Percentiles rank a stretch among this genome's conserved stretches.
Evolutionary conservation across 2,888 invertebrate species (phyloP).

Genomic region (Norana najaformis): DNA sequence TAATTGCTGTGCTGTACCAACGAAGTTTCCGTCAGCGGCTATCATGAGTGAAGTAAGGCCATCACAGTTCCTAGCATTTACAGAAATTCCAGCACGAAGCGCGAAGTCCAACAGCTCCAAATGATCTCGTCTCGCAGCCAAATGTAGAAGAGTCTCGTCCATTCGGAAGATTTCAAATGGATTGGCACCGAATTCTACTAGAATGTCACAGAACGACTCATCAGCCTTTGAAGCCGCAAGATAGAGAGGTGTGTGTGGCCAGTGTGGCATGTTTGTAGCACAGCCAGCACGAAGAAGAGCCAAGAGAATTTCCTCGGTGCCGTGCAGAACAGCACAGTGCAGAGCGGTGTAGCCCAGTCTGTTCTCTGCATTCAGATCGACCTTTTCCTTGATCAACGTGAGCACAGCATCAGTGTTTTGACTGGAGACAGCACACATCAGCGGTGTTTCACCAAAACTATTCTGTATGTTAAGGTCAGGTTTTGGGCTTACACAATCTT

Average conservation of each 20-base stretch:
- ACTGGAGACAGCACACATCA: background rate
- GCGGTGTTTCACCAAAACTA: background rate
- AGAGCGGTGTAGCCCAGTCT: background rate
- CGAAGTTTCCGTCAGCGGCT: background rate
- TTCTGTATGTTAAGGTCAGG: background rate
- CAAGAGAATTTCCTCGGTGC: background rate
- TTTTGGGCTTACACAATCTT: background rate
- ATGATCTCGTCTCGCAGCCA: background rate
- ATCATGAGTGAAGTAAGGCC: background rate
- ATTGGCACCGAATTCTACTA: background rate
- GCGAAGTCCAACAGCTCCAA: background rate
- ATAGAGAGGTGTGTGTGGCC: background rate
- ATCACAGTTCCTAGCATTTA: background rate
- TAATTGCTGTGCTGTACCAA: background rate
- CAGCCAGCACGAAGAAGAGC: background rate
- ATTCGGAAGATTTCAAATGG: background rate
- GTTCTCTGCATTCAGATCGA: background rate
- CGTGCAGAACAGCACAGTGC: background rate
- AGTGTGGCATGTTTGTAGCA: background rate
- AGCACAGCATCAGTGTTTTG: background rate
- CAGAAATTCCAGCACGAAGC: background rate
- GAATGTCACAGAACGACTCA: background rate
- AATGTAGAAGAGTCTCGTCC: background rate
- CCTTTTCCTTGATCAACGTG: conserved; percentile 3
- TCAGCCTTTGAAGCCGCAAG: background rate